These are phyloP conservation scores for Sclerodermus sp. DNA, from an alignment of 2,888 invertebrate species.

Conservation along the genomic window DNA sequence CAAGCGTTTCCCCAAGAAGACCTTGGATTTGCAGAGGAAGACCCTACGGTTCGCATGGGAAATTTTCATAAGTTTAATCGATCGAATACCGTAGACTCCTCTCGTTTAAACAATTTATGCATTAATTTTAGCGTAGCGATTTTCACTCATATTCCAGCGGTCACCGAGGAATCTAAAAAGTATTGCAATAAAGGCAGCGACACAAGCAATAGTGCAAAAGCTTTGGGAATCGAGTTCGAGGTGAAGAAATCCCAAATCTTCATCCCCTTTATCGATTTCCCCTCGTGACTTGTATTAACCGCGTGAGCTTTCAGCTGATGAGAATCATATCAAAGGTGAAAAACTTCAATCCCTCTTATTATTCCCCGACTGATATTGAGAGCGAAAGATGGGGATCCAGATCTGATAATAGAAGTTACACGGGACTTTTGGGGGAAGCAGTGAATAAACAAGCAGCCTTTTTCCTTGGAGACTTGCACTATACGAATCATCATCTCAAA, in stretches of 20 bases:
- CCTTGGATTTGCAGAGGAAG: slow-evolving; percentile 48
- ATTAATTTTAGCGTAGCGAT: slow-evolving; percentile 64
- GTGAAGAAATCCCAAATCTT: slow-evolving; percentile 38
- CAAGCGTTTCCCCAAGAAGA: slow-evolving; percentile 54
- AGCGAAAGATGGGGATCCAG: slow-evolving; percentile 70
- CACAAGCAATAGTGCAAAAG: slow-evolving; percentile 19
- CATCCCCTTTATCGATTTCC: background rate
- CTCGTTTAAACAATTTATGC: background rate
- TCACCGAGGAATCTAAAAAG: slow-evolving; percentile 53
- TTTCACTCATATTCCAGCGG: slow-evolving; percentile 71
- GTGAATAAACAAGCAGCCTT: slow-evolving; percentile 69
- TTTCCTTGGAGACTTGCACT: slow-evolving; percentile 77
- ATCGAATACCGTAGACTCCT: too few relatives aligned
- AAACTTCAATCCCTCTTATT: slow-evolving; percentile 72
- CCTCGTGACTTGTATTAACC: too few relatives aligned
- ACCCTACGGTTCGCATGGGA: slow-evolving; percentile 36
- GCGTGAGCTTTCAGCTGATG: slow-evolving; percentile 64
- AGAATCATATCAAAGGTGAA: slow-evolving; percentile 68
- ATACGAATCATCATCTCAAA: slow-evolving; percentile 69
- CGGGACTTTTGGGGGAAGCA: slow-evolving; percentile 76
- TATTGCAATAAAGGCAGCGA: slow-evolving; percentile 17
- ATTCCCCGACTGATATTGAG: slow-evolving; percentile 66
- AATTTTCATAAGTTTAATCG: background rate
- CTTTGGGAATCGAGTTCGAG: slow-evolving; percentile 70
- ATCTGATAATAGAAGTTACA: slow-evolving; percentile 67